Conservation (phyloP, 2,888 invertebrate species). For the Hemistola chrysoprasaria region DNA sequence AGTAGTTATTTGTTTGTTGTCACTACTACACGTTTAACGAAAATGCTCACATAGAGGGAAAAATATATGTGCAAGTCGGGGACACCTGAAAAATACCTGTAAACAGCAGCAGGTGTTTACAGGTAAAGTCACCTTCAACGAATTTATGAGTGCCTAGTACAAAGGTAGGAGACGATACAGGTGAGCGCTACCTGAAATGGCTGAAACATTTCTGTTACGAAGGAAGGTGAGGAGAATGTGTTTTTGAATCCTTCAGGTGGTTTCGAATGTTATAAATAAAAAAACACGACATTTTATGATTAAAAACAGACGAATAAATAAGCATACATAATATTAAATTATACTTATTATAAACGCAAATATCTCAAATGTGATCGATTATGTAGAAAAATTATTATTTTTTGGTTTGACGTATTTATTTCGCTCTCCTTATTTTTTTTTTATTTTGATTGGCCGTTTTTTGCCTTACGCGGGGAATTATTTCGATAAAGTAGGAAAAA, state of each 20-base stretch:
- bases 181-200: conserved; percentile 48
- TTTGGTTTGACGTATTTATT: too few species aligned
- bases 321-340: too few species aligned
- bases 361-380: too few species aligned
- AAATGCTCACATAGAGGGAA: background rate
- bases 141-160: conserved; percentile 59
- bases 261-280: too few species aligned
- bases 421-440: background rate
- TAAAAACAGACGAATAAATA: too few species aligned
- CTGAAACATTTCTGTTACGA: conserved; percentile 24
- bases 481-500: conserved; percentile 71
- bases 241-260: conserved; percentile 3
- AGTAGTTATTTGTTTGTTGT: too few species aligned
- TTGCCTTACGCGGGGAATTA: conserved; percentile 56
- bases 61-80: too few species aligned
- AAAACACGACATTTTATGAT: too few species aligned
- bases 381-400: too few species aligned
- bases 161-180: conserved; percentile 59
- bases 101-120: conserved; percentile 4
- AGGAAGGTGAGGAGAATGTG: conserved; percentile 8
- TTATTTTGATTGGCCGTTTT: background rate
- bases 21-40: too few species aligned
- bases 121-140: conserved; percentile 29
- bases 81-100: conserved; percentile 11
- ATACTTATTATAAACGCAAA: too few species aligned